These are phyloP conservation scores for Amazona guildingii DNA, from an alignment of 2,113 vertebrate species.

Conservation along the genomic window DNA sequence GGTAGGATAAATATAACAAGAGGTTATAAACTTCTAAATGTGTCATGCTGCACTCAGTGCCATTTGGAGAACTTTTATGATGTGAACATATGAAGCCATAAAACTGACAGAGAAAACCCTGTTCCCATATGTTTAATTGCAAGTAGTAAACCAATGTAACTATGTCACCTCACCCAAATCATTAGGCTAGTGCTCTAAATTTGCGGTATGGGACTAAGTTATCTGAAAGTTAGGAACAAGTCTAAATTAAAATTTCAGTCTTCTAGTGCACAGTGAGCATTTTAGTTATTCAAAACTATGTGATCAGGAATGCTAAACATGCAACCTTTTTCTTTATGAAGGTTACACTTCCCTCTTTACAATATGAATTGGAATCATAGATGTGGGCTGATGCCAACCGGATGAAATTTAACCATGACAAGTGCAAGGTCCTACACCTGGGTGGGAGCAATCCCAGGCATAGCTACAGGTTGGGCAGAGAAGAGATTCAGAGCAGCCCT, in stretches of 20 bases:
- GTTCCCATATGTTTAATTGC: neutral
- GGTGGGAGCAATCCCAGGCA: too few species aligned
- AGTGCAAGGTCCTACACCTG: too few species aligned
- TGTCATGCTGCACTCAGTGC: slow-evolving; percentile 2
- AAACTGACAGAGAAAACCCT: neutral
- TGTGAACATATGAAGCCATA: neutral
- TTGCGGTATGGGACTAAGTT: neutral
- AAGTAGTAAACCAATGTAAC: neutral
- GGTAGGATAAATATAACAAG: neutral
- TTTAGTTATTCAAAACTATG: neutral
- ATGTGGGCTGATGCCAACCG: too few species aligned
- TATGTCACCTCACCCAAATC: neutral
- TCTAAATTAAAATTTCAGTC: neutral
- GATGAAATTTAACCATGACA: too few species aligned
- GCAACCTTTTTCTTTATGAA: neutral
- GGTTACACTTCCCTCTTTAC: neutral
- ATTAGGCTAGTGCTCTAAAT: neutral
- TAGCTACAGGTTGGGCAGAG: too few species aligned
- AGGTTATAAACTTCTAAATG: slow-evolving; percentile 7
- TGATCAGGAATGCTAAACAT: neutral
- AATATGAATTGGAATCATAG: neutral
- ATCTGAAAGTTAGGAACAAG: neutral
- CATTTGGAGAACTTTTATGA: neutral
- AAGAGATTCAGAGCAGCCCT: too few species aligned
- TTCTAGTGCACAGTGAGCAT: neutral